phyloP scores from a whole-genome alignment of 2,888 invertebrate genomes.

The Boloria selene region DNA sequence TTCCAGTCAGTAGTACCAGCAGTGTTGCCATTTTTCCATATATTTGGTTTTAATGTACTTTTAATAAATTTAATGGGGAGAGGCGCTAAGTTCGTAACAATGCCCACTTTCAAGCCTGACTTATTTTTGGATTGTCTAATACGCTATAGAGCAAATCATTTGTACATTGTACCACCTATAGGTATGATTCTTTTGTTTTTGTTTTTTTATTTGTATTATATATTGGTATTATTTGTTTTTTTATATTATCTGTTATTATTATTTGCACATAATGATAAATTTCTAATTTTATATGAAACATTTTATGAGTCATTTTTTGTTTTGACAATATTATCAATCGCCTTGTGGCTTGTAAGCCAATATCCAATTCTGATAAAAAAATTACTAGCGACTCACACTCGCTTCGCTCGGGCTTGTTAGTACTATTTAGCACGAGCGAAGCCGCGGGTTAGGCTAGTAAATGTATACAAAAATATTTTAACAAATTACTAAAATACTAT shows the following conservation, averaged over 20 bases:
- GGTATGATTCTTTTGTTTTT: conserved; percentile 66
- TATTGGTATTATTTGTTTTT: neutral
- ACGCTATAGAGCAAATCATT: conserved; percentile 82
- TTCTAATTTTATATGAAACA: too few relatives aligned
- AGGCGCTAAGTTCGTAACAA: conserved; percentile 85
- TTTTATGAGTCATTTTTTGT: too few relatives aligned
- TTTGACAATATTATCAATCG: too few relatives aligned
- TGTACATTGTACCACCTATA: conserved; percentile 91
- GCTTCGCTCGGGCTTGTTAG: too few relatives aligned
- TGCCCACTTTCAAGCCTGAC: conserved; percentile 89
- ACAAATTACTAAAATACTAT: too few relatives aligned
- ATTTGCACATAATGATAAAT: too few relatives aligned
- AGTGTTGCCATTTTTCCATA: conserved; percentile 91
- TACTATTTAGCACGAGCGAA: too few relatives aligned
- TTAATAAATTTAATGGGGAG: conserved; percentile 82
- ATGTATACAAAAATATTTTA: too few relatives aligned
- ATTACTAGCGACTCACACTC: too few relatives aligned
- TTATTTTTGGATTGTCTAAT: conserved; percentile 84
- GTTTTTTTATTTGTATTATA: neutral
- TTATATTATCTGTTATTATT: neutral
- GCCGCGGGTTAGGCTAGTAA: too few relatives aligned
- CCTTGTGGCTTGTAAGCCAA: too few relatives aligned
- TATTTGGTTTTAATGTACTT: conserved; percentile 88
- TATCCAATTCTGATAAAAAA: too few relatives aligned
- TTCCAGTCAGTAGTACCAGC: conserved; percentile 85